These are phyloP conservation scores for Endomychus coccineus DNA, from an alignment of 2,888 invertebrate species.

Conservation along the genomic window DNA sequence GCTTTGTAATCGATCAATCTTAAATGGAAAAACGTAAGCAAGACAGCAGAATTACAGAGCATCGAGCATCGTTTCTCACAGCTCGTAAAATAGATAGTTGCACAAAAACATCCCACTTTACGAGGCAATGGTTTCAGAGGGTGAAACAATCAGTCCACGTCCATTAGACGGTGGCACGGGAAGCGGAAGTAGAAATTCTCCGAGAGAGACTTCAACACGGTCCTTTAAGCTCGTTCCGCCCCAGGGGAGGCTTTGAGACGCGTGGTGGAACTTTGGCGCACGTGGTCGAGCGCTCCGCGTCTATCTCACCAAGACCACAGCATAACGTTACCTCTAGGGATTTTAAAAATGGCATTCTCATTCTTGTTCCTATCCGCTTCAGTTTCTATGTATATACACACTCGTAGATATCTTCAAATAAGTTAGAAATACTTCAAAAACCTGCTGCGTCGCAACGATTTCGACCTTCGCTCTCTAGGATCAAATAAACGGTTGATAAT, in stretches of 20 bases:
- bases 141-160: slow-evolving; percentile 21
- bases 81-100: slow-evolving; percentile 5
- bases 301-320: slow-evolving; percentile 1
- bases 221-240: background rate
- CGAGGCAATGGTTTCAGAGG: slow-evolving; percentile 13
- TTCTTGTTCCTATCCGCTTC: slow-evolving; percentile 1
- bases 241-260: no score
- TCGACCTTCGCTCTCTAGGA: no score
- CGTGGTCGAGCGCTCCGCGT: background rate
- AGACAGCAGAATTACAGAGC: background rate
- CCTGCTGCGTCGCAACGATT: no score
- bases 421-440: no score
- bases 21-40: background rate
- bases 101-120: slow-evolving; percentile 16
- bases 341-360: background rate
- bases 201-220: background rate
- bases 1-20: slow-evolving; percentile 1
- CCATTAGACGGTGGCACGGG: slow-evolving; percentile 13
- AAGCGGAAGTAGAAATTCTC: slow-evolving; percentile 16
- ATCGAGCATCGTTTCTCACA: slow-evolving; percentile 3
- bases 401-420: no score
- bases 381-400: no score
- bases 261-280: slow-evolving; percentile 1
- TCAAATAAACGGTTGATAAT: no score
- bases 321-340: background rate